Conservation (phyloP, 2,888 invertebrate species). For the Himalopsyche kuldschensis region DNA sequence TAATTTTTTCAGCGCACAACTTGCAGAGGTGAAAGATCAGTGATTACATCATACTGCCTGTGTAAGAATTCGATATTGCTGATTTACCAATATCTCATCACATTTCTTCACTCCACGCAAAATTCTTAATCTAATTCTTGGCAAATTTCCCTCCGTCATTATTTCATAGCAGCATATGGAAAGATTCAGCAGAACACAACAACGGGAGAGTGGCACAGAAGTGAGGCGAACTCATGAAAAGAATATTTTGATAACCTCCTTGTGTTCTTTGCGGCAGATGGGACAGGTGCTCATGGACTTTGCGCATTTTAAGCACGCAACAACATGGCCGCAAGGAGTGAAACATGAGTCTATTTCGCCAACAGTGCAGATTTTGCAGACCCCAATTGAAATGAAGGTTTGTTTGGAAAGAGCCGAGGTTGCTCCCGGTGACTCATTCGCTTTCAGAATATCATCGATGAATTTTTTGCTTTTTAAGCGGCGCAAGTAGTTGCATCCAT, state of each 20-base stretch:
- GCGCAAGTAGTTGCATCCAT: slow-evolving; percentile 81
- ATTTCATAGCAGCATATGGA: no score
- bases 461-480: slow-evolving; percentile 78
- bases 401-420: slow-evolving; percentile 47
- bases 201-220: no score
- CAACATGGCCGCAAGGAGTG: slow-evolving; percentile 93
- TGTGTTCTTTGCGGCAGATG: slow-evolving; percentile 70
- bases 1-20: no score
- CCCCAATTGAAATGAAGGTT: no score
- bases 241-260: slow-evolving; percentile 55
- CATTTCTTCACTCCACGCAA: no score
- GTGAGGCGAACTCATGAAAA: slow-evolving; percentile 49
- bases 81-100: no score
- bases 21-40: no score
- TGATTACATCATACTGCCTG: no score
- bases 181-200: no score
- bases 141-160: no score
- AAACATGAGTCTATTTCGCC: slow-evolving; percentile 88
- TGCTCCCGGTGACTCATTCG: slow-evolving; percentile 38
- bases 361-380: slow-evolving; percentile 91
- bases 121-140: no score
- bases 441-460: slow-evolving; percentile 12
- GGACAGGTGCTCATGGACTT: slow-evolving; percentile 84
- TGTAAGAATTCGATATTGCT: no score
- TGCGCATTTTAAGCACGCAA: slow-evolving; percentile 90